Conservation (phyloP, 1,140 invertebrate genomes). For the Cotesia typhae region DNA sequence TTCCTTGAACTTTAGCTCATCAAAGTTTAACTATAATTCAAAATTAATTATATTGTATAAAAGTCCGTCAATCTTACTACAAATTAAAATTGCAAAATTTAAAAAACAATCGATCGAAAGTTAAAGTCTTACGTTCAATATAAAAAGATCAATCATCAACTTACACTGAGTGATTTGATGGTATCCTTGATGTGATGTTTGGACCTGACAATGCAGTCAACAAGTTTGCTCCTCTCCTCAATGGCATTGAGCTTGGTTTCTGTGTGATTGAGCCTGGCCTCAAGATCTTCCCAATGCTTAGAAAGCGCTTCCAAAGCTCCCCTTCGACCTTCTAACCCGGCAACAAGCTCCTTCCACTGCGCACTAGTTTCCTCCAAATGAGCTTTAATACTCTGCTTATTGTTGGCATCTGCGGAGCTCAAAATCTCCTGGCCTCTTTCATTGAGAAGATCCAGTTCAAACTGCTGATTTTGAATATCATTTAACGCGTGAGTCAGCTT, state of each 20-base stretch:
- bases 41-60: too few species aligned
- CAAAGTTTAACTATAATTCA: too few species aligned
- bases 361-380: conserved; percentile 73
- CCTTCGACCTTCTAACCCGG: conserved; percentile 72
- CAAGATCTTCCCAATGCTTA: conserved; percentile 81
- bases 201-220: conserved; percentile 77
- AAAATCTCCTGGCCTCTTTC: conserved; percentile 74
- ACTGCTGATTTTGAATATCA: conserved; percentile 76
- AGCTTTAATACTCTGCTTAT: conserved; percentile 70
- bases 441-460: conserved; percentile 72
- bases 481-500: conserved; percentile 80
- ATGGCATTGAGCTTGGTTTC: conserved; percentile 71
- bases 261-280: conserved; percentile 72
- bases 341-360: conserved; percentile 79
- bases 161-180: conserved; percentile 75
- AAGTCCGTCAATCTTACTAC: too few species aligned
- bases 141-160: conserved; percentile 41
- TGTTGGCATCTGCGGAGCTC: conserved; percentile 71
- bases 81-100: too few species aligned
- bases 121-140: background rate
- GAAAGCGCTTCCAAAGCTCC: conserved; percentile 73
- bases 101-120: too few species aligned
- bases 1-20: too few species aligned
- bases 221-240: conserved; percentile 77
- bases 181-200: conserved; percentile 77